Evolutionary conservation across 2,797 vertebrate species (phyloP), one percentile per base, ranked within the genome.

Genomic region (Pagetopsis macropterus): DNA sequence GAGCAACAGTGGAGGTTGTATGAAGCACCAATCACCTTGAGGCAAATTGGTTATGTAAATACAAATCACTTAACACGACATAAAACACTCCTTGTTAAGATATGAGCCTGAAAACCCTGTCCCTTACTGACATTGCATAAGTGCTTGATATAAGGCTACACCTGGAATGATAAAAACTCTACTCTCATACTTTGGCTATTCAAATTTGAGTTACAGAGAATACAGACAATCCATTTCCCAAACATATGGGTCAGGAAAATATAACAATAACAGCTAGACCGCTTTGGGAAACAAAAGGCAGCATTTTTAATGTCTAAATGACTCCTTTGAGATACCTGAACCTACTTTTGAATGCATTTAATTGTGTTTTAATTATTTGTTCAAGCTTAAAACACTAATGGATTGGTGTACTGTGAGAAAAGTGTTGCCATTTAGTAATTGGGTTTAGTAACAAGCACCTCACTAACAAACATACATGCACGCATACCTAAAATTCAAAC

Each of bases 141-240:
- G 8, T 6, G 33, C 33, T 37, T 37, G 33, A 37, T 37, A 37
- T 37, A 37, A 37, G 8, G 6, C 33, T 37, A 37, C 33, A 37
- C 33, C 33, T 37, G 33, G 33, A 37, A 37, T 7, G 33, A 37
- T 37, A 37, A 37, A 37, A 9, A 9, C 4, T 27, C 27, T 5
- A 27, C 27, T 27, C 27, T 27, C 27, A 5, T 27, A 27, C 27
- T 27, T 27, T 27, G 27, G 27, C 56, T 0, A 5, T 52, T 60
- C 59, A 72, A 65, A 78, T 61, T 65, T 62, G 68, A 60, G 70
- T 16, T 49, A 43, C 9, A 65, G 2, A 46, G 15, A 46, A 46
- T 17, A 37, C 33, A 37, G 33, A 37, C 33, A 37, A 37, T 37
- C 7, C 33, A 9, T 7, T 37, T 37, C 33, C 5, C 21, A 61